Percentiles rank a stretch among this genome's conserved stretches.
These are phyloP conservation scores for Todiramphus saurophagus DNA, from an alignment of 2,113 vertebrate species.

Conservation along the genomic window DNA sequence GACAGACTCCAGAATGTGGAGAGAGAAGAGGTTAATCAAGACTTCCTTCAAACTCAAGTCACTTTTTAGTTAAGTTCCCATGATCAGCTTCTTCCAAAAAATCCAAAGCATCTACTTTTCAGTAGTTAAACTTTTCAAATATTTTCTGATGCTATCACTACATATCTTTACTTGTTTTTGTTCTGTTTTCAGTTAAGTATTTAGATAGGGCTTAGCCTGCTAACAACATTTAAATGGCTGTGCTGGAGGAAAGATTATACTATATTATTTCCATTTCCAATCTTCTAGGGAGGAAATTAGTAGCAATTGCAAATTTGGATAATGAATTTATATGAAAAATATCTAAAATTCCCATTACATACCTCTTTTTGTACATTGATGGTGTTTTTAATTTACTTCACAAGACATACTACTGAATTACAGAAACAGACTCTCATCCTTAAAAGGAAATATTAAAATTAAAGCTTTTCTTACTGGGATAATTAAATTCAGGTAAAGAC, in stretches of 20 bases:
- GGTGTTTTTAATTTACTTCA: not conserved
- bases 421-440: not conserved
- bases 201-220: not conserved
- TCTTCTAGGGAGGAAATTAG: not conserved
- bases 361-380: not conserved
- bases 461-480: not conserved
- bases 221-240: not conserved
- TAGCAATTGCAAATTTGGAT: not conserved
- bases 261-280: not conserved
- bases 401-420: not conserved
- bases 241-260: not conserved
- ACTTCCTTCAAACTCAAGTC: not conserved
- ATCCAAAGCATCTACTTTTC: not conserved
- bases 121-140: not conserved
- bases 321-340: not conserved
- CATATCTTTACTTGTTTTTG: not conserved
- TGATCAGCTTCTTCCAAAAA: not conserved
- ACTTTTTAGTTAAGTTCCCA: not conserved
- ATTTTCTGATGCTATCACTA: not conserved
- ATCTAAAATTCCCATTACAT: not conserved
- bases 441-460: constrained; percentile 31
- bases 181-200: not conserved
- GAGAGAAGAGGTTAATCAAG: not conserved
- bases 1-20: fast-evolving
- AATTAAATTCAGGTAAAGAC: not conserved